These are phyloP conservation scores for Antechinus stuartii DNA, from an alignment of 2,113 vertebrate genomes.

Conservation along the genomic window DNA sequence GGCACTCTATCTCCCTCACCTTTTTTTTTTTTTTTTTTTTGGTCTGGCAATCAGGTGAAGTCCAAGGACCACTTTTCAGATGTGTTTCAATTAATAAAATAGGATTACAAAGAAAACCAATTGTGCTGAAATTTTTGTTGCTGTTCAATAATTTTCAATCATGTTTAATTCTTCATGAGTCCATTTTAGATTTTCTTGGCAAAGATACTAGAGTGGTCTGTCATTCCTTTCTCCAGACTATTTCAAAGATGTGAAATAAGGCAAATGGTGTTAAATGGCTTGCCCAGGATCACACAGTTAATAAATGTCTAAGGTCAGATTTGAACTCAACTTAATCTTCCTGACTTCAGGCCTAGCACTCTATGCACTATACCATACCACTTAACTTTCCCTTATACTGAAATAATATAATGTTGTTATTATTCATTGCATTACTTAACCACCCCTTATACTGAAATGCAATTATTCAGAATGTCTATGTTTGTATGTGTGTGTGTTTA, in stretches of 20 bases:
- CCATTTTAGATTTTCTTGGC: background rate
- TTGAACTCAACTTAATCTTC: background rate
- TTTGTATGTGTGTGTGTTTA: background rate
- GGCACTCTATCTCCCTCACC: background rate
- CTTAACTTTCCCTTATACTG: no score
- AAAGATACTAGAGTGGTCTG: background rate
- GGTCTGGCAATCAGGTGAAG: background rate
- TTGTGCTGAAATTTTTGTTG: background rate
- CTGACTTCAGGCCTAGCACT: background rate
- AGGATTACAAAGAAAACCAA: background rate
- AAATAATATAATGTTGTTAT: no score
- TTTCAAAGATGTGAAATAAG: background rate
- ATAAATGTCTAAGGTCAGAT: background rate
- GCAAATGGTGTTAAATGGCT: background rate
- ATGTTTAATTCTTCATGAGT: background rate
- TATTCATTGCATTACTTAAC: no score
- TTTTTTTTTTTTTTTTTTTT: background rate
- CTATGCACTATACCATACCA: background rate
- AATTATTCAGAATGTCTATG: background rate
- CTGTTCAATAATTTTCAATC: background rate
- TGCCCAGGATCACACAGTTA: background rate
- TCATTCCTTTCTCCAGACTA: background rate
- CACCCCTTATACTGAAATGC: background rate
- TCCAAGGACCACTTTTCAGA: background rate
- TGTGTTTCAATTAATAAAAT: background rate